phyloP scores from a whole-genome alignment of 2,888 invertebrate genomes.

The Tortricodes alternella region DNA sequence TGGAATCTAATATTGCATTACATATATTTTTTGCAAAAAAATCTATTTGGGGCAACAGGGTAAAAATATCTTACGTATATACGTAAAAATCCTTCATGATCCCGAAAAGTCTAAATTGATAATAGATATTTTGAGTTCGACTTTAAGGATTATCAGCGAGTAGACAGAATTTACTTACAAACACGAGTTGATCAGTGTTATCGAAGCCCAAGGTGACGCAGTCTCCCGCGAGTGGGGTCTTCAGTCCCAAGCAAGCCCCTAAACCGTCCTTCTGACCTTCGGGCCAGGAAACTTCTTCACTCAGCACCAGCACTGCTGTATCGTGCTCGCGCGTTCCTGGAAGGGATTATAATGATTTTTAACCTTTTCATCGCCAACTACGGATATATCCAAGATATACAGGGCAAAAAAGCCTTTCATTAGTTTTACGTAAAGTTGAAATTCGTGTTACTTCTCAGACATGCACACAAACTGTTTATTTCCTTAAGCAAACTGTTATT shows the following conservation, averaged over 20 bases:
- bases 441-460: too few relatives aligned
- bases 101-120: not conserved
- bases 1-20: too few relatives aligned
- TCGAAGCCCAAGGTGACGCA: conserved; percentile 21
- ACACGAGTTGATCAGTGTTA: conserved; percentile 2
- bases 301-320: conserved; percentile 3
- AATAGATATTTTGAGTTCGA: not conserved
- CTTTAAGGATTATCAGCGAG: not conserved
- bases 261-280: not conserved
- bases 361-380: not conserved
- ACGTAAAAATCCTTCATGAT: too few relatives aligned
- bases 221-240: conserved; percentile 10
- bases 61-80: too few relatives aligned
- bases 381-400: too few relatives aligned
- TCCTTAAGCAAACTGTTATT: too few relatives aligned
- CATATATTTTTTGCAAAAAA: too few relatives aligned
- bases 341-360: not conserved
- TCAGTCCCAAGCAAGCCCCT: conserved; percentile 15
- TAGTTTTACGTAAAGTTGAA: too few relatives aligned
- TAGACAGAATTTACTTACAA: conserved; percentile 9
- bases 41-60: too few relatives aligned
- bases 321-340: conserved; percentile 1
- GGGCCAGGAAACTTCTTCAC: conserved; percentile 7
- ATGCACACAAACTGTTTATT: too few relatives aligned
- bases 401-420: too few relatives aligned